Percentiles rank a stretch among this genome's conserved stretches.
Conservation (phyloP, 2,797 vertebrate species). For the Phoxinus dragarum region DNA sequence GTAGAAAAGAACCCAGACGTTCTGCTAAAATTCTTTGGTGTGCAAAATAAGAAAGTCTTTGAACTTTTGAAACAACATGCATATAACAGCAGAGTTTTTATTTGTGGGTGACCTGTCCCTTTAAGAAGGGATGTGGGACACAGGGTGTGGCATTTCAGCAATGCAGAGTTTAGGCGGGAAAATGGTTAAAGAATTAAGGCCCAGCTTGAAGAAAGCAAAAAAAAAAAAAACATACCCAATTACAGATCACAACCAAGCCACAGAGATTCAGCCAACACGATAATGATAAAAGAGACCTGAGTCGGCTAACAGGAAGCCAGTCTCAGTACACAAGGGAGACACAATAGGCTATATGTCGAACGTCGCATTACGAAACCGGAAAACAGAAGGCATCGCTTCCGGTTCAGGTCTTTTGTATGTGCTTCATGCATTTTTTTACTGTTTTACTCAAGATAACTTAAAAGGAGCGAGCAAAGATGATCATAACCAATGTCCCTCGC, state of each 20-base stretch:
- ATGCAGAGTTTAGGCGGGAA: conserved; percentile 4
- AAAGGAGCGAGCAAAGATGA: too few species aligned
- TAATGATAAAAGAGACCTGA: conserved; percentile 73
- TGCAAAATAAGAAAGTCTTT: not conserved
- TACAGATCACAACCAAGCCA: conserved; percentile 63
- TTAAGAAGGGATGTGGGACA: conserved; percentile 1
- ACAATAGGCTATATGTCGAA: too few species aligned
- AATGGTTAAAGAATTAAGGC: not conserved
- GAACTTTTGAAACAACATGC: not conserved
- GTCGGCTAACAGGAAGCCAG: conserved; percentile 72
- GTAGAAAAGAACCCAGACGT: not conserved
- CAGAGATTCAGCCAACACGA: conserved; percentile 69
- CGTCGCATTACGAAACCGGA: too few species aligned
- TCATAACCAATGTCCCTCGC: too few species aligned
- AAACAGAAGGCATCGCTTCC: too few species aligned
- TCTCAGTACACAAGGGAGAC: conserved; percentile 45
- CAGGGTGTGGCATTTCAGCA: conserved; percentile 15
- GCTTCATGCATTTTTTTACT: too few species aligned
- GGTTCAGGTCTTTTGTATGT: too few species aligned
- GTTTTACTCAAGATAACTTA: too few species aligned
- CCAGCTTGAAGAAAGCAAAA: conserved; percentile 20
- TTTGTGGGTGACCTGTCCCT: not conserved
- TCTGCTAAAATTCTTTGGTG: not conserved
- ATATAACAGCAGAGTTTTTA: not conserved
- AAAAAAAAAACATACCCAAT: conserved; percentile 32